Evolutionary conservation across 2,888 invertebrate species (phyloP), one percentile per base, ranked within the genome.

Genomic region (Eustalomyia histrio): DNA sequence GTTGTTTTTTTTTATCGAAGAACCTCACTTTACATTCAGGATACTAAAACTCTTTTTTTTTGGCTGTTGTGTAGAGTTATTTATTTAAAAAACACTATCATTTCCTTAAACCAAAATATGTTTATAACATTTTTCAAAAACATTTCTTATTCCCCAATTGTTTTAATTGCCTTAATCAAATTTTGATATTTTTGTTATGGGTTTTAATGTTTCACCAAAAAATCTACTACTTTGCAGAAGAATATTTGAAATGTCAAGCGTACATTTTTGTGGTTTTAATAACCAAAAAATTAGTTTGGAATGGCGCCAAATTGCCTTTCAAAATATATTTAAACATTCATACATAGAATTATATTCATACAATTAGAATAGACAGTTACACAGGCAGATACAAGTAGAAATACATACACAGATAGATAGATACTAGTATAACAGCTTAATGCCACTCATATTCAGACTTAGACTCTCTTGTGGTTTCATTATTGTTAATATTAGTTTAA

Each of bases 281-380:
- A 81, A 81, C 78, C 78, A 78, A 81, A 75, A 81, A 72, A 81
- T 81, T 78, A 53, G 74, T 81, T 81, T 81, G 81, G 81, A 78
- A 67, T 67, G 81, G 74, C 81, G 81, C 81, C 81, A 81, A 81
- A 81, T 81, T 78, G 74, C 78, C 78, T 81, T 81, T 81, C 73
- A 74, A 75, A 80, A 71, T 6, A 6, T 29, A 6, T 53, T 43
- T 29, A 18, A 39, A 35, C 69, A 69, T 16, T 55, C 9, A 64
- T 47, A 60, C 24, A 63, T 3, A 50, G 17, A 58, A 29, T n/a
- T 17, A 72, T 57, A 52, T 21, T 35, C 52, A 60, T n/a, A 64
- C 39, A 74, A 52, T 67, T 78, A 47, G 33, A 71, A 69, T 69
- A 74, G 69, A 71, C 78, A 69, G 74, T 74, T 74, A 64, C 50